Evolutionary conservation across 2,888 invertebrate genomes (phyloP), one percentile per base, ranked within the genome.

Genomic region (Idaea straminata): DNA sequence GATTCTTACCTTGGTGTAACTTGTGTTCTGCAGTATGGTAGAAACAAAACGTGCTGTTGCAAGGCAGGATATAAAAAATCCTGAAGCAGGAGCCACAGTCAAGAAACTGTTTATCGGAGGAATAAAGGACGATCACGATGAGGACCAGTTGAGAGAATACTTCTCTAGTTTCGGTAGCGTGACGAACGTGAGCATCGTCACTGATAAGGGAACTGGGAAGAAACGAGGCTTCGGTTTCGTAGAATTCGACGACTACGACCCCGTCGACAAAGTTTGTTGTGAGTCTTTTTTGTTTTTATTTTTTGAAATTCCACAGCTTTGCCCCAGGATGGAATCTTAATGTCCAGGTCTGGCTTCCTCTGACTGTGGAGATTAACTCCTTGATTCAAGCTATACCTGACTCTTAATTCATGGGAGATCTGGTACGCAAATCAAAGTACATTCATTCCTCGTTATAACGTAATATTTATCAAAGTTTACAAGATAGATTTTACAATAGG

Each of bases 21-120:
- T 63, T 65, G 65, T 66, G 67, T 68, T 57, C 63, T 25, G 57
- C 72, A 93, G 98, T 73, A 97, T 98, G 64, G 99, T 99, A 2
- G 99, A 99, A 91, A 98, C 99, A 0, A 99, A 99, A 86, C 94
- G 99, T 71, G 99, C 99, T 15, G 98, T 99, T 47, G 99, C 99
- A 2, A 94, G 98, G 61, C 96, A 97, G 90, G 97, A 97, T 79
- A 98, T 98, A 71, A 97, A 97, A 69, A 95, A 97, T 67, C 98
- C 98, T 0, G 98, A 98, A 86, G 97, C 98, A 4, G 98, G 98
- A 61, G 97, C 97, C 0, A 98, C 98, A 0, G 98, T 98, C 0
- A 98, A 98, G 82, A 99, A 99, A 89, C 87, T 99, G 68, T 99
- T 99, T 83, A 97, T 99, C 70, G 99, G 99, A 64, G 99, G 98